Percentiles rank a stretch among this genome's conserved stretches.
phyloP scores from a whole-genome alignment of 2,113 vertebrate species.

The Trachemys scripta region DNA sequence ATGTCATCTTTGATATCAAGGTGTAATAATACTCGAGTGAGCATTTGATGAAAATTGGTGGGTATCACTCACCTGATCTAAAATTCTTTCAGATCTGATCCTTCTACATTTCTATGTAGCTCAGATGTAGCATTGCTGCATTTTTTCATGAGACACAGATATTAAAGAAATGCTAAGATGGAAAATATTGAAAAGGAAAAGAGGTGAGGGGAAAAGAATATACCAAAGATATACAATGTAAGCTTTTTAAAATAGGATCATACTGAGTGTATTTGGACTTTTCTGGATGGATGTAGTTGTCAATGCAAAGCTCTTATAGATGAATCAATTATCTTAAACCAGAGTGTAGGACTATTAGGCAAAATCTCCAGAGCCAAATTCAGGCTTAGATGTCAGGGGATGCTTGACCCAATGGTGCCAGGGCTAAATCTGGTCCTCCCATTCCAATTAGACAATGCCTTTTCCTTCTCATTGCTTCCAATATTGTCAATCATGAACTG shows the following conservation, averaged over 20 bases:
- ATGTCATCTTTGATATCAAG: neutral
- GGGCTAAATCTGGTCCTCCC: neutral
- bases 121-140: neutral
- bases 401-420: neutral
- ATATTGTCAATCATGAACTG: neutral
- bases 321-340: neutral
- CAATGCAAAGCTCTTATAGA: neutral
- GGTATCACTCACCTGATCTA: neutral
- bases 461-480: neutral
- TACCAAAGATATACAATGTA: neutral
- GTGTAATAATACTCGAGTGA: neutral
- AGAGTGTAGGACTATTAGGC: neutral
- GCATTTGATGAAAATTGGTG: neutral
- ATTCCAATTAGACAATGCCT: neutral
- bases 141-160: neutral
- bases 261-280: neutral
- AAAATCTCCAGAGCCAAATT: neutral
- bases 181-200: neutral
- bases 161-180: neutral
- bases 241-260: neutral
- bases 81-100: neutral
- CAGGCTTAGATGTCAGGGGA: neutral
- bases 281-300: neutral
- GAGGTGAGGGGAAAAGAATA: neutral
- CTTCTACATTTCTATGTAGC: neutral